Base-by-base conservation (phyloP, 2,797 vertebrate species). In the Pyrrhura leucotis region DNA sequence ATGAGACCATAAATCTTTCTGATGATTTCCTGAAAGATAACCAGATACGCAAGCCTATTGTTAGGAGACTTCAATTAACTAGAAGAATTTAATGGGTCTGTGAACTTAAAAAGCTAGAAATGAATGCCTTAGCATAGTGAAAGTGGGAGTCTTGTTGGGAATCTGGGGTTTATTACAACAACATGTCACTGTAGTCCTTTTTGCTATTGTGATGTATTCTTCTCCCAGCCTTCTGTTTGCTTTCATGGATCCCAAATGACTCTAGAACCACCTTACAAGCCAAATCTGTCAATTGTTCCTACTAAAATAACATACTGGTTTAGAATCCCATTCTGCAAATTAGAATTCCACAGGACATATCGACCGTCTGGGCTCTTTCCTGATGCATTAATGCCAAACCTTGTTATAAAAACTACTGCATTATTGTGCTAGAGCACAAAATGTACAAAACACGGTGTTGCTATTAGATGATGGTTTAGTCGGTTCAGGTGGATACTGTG, bases 1-100 rank as follows among this genome's bases (percentile, higher is more conserved):
- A 9, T 25, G 47, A 80, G n/a, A 58, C 68, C 26, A 18, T 90
- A 90, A 93, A 73, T 83, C 79, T 90, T 91, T 50, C 40, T 69
- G 85, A 88, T 63, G 5, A 65, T 74, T 95, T 94, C 90, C 90
- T 90, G 65, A 63, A 74, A 88, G 83, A 73, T 42, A 58, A 88
- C 14, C 69, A 83, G 67, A 89, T 88, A 88, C 66, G 17, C 40
- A 79, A 93, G 56, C 19, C 33, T 86, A 35, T 74, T 84, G 59
- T 88, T 73, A 50, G 47, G 44, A 75, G 53, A 65, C 63, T 81
- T 94, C 44, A 85, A 65, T 94, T 72, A 90, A 39, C 47, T n/a
- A 26, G 79, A 58, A 79, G 17, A 76, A 69, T 90, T 73, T 62
- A 80, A 62, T 90, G 35, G 20, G 26, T 69, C 65, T 88, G 42